Evolutionary conservation across 1,140 invertebrate genomes (phyloP), one percentile per base, ranked within the genome.

Genomic region (Zaprionus capensis): DNA sequence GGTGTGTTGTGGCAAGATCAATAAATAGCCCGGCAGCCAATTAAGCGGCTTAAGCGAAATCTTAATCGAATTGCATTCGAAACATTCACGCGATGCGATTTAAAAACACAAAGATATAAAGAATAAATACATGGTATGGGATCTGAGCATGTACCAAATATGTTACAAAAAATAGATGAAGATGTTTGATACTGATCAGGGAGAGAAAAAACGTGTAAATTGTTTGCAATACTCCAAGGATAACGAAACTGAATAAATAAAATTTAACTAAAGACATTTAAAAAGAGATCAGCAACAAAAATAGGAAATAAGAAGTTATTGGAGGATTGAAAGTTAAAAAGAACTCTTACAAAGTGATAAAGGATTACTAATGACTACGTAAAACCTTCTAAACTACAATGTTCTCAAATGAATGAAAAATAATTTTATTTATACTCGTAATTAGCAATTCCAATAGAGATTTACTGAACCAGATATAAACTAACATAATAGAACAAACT

Each of bases 51-150:
- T 55, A 65, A 12, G 24, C 28, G 15, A 7, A 7, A 66, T 38
- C 49, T 17, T 64, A 71, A 76, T 71, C 64, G 26, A 58, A 41
- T 59, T 76, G 41, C 41, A 71, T 65, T 15, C 12, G 4, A 57
- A n/a, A 59, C n/a, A 20, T 24, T 53, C 41, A 58, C 55, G 61
- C 41, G 46, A 49, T 24, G 26, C 46, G 41, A n/a, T 53, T 53
- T 17, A 1, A 56, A 58, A 49, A 12, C 20, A 9, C n/a, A 41
- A 41, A n/a, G n/a, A 41, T 41, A 41, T 31, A 31, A 31, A 31
- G 7, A 31, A 9, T 31, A 3, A 31, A 31, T 28, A 7, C 26
- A 28, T 11, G 2, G 28, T 11, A 31, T 31, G 28, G 28, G 28
- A 31, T 31, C 7, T 2, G 0, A 34, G 11, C 31, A 34, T 31